Evolutionary conservation across 2,888 invertebrate genomes (phyloP).

Genomic region (Hypena proboscidalis): DNA sequence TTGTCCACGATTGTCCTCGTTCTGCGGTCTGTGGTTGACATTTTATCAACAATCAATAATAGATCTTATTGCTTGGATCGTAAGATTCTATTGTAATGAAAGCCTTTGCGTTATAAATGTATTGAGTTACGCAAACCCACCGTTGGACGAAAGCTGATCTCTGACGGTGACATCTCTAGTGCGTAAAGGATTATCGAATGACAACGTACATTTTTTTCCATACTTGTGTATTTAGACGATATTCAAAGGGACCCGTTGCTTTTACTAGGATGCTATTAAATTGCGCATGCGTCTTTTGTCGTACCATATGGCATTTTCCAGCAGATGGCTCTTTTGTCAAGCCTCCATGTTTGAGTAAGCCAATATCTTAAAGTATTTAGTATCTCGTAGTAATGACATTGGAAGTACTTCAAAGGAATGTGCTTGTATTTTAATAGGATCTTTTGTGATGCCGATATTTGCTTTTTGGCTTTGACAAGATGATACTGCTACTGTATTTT

Average conservation of each 20-base stretch:
- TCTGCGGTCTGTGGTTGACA: slow-evolving; percentile 77
- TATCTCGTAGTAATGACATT: slow-evolving; percentile 43
- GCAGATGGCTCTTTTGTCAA: slow-evolving; percentile 77
- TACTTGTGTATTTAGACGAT: slow-evolving; percentile 61
- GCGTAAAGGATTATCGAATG: slow-evolving; percentile 84
- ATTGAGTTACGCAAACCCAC: slow-evolving; percentile 84
- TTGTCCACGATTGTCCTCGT: slow-evolving; percentile 77
- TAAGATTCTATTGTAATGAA: slow-evolving; percentile 47
- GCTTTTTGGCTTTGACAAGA: neutral
- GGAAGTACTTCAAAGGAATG: slow-evolving; percentile 31
- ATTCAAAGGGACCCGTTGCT: slow-evolving; percentile 72
- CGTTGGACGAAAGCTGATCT: slow-evolving; percentile 83
- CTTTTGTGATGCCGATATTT: slow-evolving; percentile 2
- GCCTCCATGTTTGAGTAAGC: slow-evolving; percentile 60
- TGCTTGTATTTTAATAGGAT: slow-evolving; percentile 20
- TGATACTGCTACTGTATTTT: neutral
- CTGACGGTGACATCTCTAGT: slow-evolving; percentile 80
- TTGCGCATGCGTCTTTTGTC: slow-evolving; percentile 82
- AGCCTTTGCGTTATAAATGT: slow-evolving; percentile 56
- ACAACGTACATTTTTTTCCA: slow-evolving; percentile 76
- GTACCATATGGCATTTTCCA: slow-evolving; percentile 79
- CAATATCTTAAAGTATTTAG: slow-evolving; percentile 54
- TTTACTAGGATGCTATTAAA: slow-evolving; percentile 82
- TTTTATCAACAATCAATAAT: slow-evolving; percentile 49
- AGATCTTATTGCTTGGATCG: slow-evolving; percentile 51